Percentiles rank a stretch among this genome's conserved stretches.
These are phyloP conservation scores for Pycnomerus fuliginosus DNA, from an alignment of 2,888 invertebrate species.

Conservation along the genomic window DNA sequence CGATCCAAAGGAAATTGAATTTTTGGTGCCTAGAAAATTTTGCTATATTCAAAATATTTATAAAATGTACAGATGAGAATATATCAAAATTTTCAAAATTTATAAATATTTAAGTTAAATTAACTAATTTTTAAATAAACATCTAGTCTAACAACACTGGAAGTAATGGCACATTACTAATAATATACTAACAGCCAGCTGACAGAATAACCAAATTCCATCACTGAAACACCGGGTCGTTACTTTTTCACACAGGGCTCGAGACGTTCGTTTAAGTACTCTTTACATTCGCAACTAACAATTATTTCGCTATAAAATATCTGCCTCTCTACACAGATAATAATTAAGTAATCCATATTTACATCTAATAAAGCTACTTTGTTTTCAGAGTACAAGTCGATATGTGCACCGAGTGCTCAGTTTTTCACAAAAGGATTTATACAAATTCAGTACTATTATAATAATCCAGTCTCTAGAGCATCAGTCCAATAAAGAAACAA, in stretches of 20 bases:
- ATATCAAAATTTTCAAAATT: conserved; percentile 50
- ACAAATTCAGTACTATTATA: conserved; percentile 29
- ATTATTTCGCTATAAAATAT: conserved; percentile 32
- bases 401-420: conserved; percentile 40
- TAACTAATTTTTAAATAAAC: conserved; percentile 50
- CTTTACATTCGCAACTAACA: conserved; percentile 27
- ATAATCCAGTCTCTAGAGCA: too few species aligned
- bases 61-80: conserved; percentile 31
- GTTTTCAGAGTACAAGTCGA: conserved; percentile 33
- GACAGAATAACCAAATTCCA: conserved; percentile 53
- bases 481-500: too few species aligned
- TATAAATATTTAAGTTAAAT: conserved; percentile 47
- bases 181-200: conserved; percentile 44
- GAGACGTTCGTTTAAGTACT: conserved; percentile 21
- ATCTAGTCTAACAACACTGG: conserved; percentile 51
- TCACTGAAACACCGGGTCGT: conserved; percentile 45
- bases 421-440: conserved; percentile 30
- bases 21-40: conserved; percentile 51
- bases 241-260: conserved; percentile 19
- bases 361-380: conserved; percentile 38
- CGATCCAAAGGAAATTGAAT: conserved; percentile 22
- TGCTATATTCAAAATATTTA: conserved; percentile 41
- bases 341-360: conserved; percentile 30
- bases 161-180: conserved; percentile 52
- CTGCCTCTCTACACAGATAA: conserved; percentile 23